Percentiles rank a stretch among this genome's conserved stretches.
Conservation (phyloP, 2,113 vertebrate species). For the Lutjanus erythropterus region DNA sequence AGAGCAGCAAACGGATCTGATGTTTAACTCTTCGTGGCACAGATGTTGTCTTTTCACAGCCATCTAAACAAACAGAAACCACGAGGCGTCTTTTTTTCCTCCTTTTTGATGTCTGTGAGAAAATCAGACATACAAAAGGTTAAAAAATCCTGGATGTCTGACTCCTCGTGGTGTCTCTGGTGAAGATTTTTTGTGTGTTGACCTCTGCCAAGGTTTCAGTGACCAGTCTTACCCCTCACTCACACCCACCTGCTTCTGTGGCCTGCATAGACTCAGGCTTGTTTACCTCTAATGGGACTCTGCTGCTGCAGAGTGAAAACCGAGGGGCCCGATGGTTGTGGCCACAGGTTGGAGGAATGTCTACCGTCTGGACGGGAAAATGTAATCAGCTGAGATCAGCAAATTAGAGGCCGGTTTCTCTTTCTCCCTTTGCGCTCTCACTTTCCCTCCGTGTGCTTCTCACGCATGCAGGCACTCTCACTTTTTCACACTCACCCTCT, state of each 20-base stretch:
- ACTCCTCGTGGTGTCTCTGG: conserved; percentile 1
- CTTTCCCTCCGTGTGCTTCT: conserved; percentile 67
- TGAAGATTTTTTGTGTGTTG: conserved; percentile 34
- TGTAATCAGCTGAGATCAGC: conserved; percentile 81
- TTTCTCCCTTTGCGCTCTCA: conserved; percentile 55
- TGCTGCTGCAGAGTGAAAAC: conserved; percentile 65
- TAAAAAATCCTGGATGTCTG: not conserved
- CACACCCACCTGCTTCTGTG: conserved; percentile 76
- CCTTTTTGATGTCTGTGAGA: conserved; percentile 61
- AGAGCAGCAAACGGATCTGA: conserved; percentile 59
- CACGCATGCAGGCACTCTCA: conserved; percentile 58
- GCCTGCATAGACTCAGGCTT: conserved; percentile 57
- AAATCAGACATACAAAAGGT: conserved; percentile 20
- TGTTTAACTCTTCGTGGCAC: conserved; percentile 56
- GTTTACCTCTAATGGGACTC: conserved; percentile 71
- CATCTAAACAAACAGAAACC: conserved; percentile 64
- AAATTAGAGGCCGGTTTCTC: conserved; percentile 68
- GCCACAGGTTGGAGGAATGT: conserved; percentile 82
- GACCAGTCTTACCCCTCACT: conserved; percentile 49
- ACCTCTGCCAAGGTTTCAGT: conserved; percentile 35
- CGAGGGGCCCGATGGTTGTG: conserved; percentile 68
- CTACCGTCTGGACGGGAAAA: conserved; percentile 84
- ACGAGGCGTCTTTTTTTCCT: conserved; percentile 6
- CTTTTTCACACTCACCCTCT: conserved; percentile 39
- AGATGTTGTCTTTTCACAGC: conserved; percentile 51